Base-by-base conservation (phyloP, 2,888 invertebrate genomes). In the Tipula vernalis region DNA sequence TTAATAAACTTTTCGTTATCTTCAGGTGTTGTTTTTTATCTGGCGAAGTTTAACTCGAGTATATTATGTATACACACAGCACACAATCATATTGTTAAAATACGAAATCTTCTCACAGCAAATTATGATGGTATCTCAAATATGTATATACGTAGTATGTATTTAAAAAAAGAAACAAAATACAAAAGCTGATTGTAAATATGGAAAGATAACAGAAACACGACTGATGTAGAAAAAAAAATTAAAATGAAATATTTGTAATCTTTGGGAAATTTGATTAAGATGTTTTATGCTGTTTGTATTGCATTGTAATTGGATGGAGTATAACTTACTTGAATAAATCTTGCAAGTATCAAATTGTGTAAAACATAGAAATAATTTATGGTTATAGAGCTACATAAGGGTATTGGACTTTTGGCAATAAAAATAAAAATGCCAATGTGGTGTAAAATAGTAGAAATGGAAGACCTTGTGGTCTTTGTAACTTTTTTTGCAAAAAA, bases 1-100 rank as follows among this genome's bases (percentile, higher is more conserved):
- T 71, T 71, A 71, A 71, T 71, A 71, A 71, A 71, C 71, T 71
- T 71, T 71, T 71, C 71, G 71, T 71, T 71, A 71, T 71, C 71
- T 71, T 28, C 10, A 71, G 28, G 8, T 71, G 28, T 18, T 15
- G 1, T 51, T 51, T 71, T 71, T 71, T 71, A 71, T 71, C 71
- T 71, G 28, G 12, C 28, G 71, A 71, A 71, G 71, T 28, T 71
- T 71, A 71, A 18, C 28, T 71, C 28, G 10, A 71, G 28, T 71
- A 10, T 28, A 71, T 71, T 18, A 10, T 71, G 18, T 6, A 8
- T 28, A 6, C 57, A 12, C 18, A 28, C 28, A 71, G 6, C 4
- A 15, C 51, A 57, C 51, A 57, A 15, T 71, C 71, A 28, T 71
- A 28, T 71, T 71, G 71, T 71, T 71, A 71, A 28, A 18, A 28